Evolutionary conservation across 2,113 vertebrate genomes (phyloP), one percentile per base, ranked within the genome.

Genomic region (Sylvietta virens): DNA sequence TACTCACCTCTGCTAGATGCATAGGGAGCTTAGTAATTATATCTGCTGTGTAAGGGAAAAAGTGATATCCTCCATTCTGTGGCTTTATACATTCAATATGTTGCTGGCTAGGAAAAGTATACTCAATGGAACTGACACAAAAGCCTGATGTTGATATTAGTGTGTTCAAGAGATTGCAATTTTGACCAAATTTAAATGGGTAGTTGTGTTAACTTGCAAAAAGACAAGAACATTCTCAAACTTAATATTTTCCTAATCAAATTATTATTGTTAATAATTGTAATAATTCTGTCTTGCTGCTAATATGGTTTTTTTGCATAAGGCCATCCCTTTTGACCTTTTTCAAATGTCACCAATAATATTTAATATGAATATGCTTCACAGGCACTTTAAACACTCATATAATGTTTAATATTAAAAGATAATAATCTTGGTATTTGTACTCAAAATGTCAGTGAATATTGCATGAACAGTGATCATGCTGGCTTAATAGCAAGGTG

Each of bases 371-470:
- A 98, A 98, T 97, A 97, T 97, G 94, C 94, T 98, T 94, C 96
- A 98, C 82, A 98, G 92, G 86, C 96, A 97, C 96, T 98, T 98
- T 98, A 98, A 98, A 98, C 97, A 98, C 96, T 98, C 96, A 96
- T 97, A 97, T 97, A 98, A 97, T 96, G 86, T 98, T 98, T 97
- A 98, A 98, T 98, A 98, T 98, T 97, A 98, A 97, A 98, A 87
- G 96, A 97, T 97, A 98, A 98, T 97, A 98, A 98, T 97, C 97
- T 96, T 98, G 97, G 97, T 98, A 98, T 98, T 98, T 98, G 96
- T 98, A 96, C 89, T 98, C 87, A 98, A 98, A 98, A 98, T 98
- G 97, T 98, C 98, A 98, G 94, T 95, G 96, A 95, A 96, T 97
- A 97, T 97, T 98, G 95, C 96, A 97, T 87, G 95, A 98, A 96